Evolutionary conservation across 2,113 vertebrate genomes (phyloP), one percentile per base, ranked within the genome.

Genomic region (Paradisaea rubra): DNA sequence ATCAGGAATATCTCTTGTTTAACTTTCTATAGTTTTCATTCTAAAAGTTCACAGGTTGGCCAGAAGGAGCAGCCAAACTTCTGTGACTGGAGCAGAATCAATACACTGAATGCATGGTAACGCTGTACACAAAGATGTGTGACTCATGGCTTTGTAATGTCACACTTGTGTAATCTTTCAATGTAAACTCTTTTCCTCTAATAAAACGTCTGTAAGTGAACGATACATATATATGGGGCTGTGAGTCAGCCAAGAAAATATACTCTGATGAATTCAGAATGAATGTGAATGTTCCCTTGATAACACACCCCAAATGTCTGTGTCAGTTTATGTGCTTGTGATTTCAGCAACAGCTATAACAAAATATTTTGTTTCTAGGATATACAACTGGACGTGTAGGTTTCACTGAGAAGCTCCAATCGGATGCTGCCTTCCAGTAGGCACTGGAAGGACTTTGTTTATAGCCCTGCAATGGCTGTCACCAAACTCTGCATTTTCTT

Each of bases 281-380:
- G 96, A 96, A 94, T 94, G 96, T 23, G 95, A 96, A 70, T 4
- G 73, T 85, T 94, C 73, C 93, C 88, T 13, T 77, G 93, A 95
- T 96, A 91, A 80, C 94, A 95, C 84, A 9, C 82, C 89, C 81
- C 9, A 39, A 45, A 42, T 2, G 86, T 78, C 93, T 91, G 92
- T 80, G 87, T 47, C 81, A 30, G 69, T 80, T 94, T 84, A 90
- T 88, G 92, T 60, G 93, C 89, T 92, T 82, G 95, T 47, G 88
- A 95, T 95, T 96, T 95, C 96, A 89, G 91, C 96, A 93, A 85
- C 90, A 47, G 94, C 95, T 85, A 20, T 5, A 95, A 77, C 92
- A 60, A 96, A 96, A 96, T 96, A 96, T 96, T 96, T 96, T 88
- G 96, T 97, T 97, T 96, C 96, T 95, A 96, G 94, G 96, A 59